Percentiles rank a stretch among this genome's conserved stretches.
These are phyloP conservation scores for Amphipyra berbera DNA, from an alignment of 2,888 invertebrate genomes.

Conservation along the genomic window DNA sequence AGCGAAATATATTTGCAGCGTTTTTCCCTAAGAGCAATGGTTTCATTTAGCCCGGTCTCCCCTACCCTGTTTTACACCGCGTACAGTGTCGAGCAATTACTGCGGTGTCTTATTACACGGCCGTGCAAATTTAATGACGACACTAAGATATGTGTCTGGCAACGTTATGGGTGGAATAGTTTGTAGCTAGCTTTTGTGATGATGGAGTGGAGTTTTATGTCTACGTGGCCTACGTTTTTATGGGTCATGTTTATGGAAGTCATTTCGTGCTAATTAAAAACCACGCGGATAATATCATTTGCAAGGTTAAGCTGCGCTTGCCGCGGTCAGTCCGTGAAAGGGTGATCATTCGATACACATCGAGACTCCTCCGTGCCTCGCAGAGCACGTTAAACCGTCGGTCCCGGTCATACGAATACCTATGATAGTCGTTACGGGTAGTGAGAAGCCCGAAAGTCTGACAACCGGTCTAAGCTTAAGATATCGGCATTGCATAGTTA, in stretches of 20 bases:
- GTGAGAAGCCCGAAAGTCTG: no score
- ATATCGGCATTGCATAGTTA: no score
- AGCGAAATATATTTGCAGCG: constrained; percentile 7
- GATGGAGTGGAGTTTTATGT: background rate
- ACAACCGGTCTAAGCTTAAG: no score
- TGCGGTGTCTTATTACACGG: constrained; percentile 70
- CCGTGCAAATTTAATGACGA: constrained; percentile 79
- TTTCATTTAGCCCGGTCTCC: constrained; percentile 74
- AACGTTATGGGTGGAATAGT: background rate
- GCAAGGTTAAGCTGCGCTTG: no score
- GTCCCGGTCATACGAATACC: no score
- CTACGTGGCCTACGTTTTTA: background rate
- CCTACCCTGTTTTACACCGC: constrained; percentile 54
- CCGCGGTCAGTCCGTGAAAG: no score
- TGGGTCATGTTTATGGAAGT: background rate
- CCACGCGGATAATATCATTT: no score
- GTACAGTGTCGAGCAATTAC: constrained; percentile 70
- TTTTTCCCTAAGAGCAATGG: constrained; percentile 66
- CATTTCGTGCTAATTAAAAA: no score
- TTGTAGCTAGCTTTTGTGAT: background rate
- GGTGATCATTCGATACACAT: no score
- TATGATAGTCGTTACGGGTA: no score
- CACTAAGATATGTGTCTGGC: constrained; percentile 42
- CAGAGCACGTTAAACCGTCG: no score
- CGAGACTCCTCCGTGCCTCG: no score